Evolutionary conservation across 2,888 invertebrate genomes (phyloP).

Genomic region (Augiades crinisus): DNA sequence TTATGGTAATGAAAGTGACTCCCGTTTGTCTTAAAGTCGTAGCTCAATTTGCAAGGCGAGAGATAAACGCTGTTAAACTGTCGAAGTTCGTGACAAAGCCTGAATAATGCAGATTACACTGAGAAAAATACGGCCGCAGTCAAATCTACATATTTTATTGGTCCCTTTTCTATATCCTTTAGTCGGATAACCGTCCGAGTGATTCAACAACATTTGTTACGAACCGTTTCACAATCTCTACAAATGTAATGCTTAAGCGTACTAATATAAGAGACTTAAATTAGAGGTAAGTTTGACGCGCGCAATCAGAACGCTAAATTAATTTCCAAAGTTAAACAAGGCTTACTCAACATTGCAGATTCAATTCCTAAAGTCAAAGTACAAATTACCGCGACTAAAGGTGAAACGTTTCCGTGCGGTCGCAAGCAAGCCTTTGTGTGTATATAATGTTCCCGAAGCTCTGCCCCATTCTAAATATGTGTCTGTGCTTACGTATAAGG

Average conservation of each 20-base stretch:
- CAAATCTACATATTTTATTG: conserved; percentile 81
- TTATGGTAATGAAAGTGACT: conserved; percentile 80
- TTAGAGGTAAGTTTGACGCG: not conserved
- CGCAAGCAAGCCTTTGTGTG: conserved; percentile 44
- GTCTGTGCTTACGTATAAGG: conserved; percentile 46
- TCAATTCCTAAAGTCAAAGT: conserved; percentile 51
- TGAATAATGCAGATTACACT: conserved; percentile 81
- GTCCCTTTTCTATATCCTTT: conserved; percentile 67
- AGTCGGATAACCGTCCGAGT: conserved; percentile 52
- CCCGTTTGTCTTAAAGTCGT: conserved; percentile 81
- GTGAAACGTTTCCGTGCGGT: conserved; percentile 40
- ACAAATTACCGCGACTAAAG: conserved; percentile 49
- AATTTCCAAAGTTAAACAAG: conserved; percentile 42
- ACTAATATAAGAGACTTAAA: not conserved
- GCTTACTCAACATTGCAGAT: conserved; percentile 36
- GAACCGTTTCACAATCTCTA: not conserved
- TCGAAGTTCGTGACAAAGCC: conserved; percentile 81
- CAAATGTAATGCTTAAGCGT: not conserved
- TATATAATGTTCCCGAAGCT: conserved; percentile 43
- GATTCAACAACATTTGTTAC: conserved; percentile 33
- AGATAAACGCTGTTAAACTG: conserved; percentile 82
- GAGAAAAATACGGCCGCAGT: conserved; percentile 80
- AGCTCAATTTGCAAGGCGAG: conserved; percentile 81
- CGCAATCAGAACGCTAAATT: conserved; percentile 40
- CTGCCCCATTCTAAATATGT: conserved; percentile 47